Conservation (phyloP, 2,113 vertebrate genomes). For the Callithrix jacchus region DNA sequence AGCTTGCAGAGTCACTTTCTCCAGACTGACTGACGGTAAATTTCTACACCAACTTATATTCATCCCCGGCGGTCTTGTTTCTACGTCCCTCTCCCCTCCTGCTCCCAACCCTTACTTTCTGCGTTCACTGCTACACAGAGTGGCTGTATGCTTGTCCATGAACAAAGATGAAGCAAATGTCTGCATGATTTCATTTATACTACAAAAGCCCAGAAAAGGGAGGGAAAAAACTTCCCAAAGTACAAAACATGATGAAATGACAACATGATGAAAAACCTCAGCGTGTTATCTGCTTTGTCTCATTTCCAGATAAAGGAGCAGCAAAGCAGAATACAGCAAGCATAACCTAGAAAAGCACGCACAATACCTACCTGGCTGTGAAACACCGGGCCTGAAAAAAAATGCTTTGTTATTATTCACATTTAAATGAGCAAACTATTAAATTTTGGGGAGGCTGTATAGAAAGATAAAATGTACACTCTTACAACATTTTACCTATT, state of each 20-base stretch:
- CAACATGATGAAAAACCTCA: conserved; percentile 82
- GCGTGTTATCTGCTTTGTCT: conserved; percentile 81
- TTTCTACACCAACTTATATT: not conserved
- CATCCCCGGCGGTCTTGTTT: not conserved
- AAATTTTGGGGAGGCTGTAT: conserved; percentile 55
- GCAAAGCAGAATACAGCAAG: conserved; percentile 37
- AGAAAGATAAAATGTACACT: conserved; percentile 70
- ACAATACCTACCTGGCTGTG: conserved; percentile 55
- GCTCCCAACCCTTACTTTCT: not conserved
- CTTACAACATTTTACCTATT: conserved; percentile 65
- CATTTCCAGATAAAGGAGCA: conserved; percentile 75
- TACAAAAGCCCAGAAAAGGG: conserved; percentile 55
- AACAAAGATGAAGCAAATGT: conserved; percentile 56
- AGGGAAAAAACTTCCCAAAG: conserved; percentile 56
- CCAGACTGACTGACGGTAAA: not conserved
- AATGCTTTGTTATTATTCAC: conserved; percentile 56
- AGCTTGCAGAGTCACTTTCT: not conserved
- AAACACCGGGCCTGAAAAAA: conserved; percentile 52
- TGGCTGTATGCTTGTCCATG: not conserved
- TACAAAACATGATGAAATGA: conserved; percentile 77
- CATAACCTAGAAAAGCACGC: conserved; percentile 63
- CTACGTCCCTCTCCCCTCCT: not conserved
- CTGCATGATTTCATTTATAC: conserved; percentile 76
- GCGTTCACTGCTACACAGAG: conserved; percentile 18
- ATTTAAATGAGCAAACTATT: conserved; percentile 70